A percentile compares a stretch with the other conserved stretches of the same genome.
These are phyloP conservation scores for Meriones psammophilus DNA, from an alignment of 2,797 vertebrate genomes.

Conservation along the genomic window DNA sequence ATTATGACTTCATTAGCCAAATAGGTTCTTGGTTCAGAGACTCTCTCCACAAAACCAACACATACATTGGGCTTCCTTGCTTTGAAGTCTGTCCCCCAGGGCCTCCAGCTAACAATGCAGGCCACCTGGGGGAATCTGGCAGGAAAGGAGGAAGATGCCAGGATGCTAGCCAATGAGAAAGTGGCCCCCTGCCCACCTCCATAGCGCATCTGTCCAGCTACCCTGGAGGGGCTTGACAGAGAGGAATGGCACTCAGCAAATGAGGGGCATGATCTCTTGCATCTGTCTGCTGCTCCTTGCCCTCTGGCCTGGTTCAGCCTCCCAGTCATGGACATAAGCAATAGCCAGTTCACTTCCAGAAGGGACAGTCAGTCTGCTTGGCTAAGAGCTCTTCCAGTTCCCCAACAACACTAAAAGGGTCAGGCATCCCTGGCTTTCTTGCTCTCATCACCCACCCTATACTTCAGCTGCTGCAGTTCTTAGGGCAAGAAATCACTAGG, in stretches of 20 bases:
- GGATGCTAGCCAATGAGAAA: neutral
- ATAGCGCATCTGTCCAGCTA: slow-evolving; percentile 21
- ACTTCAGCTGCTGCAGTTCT: neutral
- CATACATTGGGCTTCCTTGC: slow-evolving; percentile 50
- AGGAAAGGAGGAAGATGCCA: slow-evolving; percentile 27
- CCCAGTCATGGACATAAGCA: neutral
- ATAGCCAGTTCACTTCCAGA: neutral
- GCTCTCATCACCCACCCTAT: too few relatives aligned
- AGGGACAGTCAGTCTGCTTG: neutral
- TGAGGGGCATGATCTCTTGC: slow-evolving; percentile 62
- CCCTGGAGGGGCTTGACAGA: slow-evolving; percentile 68
- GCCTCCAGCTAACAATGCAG: slow-evolving; percentile 76
- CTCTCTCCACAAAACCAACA: slow-evolving; percentile 77
- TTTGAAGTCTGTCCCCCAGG: slow-evolving; percentile 77
- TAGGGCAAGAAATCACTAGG: neutral
- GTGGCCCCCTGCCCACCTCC: neutral
- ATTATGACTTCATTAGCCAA: slow-evolving; percentile 88
- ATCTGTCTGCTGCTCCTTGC: slow-evolving; percentile 56
- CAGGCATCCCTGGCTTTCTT: neutral
- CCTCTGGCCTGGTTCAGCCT: slow-evolving; percentile 35
- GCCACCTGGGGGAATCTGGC: slow-evolving; percentile 63
- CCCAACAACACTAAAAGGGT: neutral
- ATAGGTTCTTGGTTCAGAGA: slow-evolving; percentile 80
- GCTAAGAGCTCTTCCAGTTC: neutral
- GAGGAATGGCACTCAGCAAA: slow-evolving; percentile 78